These are phyloP conservation scores for Cryptocephalus moraei DNA, from an alignment of 2,888 invertebrate genomes.

Conservation along the genomic window DNA sequence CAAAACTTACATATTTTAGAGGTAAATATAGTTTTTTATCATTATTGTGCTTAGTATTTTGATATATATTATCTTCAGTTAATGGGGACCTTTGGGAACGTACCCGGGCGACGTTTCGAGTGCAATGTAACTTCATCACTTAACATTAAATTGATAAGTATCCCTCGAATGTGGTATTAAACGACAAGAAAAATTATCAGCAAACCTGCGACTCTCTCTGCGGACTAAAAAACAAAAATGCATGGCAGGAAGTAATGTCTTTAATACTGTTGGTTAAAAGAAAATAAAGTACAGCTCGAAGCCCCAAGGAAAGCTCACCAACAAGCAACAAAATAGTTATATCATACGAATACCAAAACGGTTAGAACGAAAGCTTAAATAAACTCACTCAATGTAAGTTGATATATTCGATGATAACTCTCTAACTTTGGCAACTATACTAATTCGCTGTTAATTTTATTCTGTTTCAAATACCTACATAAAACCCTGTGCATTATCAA, in stretches of 20 bases:
- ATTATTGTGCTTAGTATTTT: conserved; percentile 21
- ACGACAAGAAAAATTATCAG: conserved; percentile 6
- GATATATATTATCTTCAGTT: conserved; percentile 9
- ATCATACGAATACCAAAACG: too few species aligned
- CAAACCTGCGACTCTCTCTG: neutral
- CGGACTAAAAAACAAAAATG: neutral
- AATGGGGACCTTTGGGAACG: neutral
- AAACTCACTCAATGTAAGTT: neutral
- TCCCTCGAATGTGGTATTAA: too few species aligned
- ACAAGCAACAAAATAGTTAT: too few species aligned
- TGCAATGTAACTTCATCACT: too few species aligned
- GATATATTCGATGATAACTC: conserved; percentile 15
- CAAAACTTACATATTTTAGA: conserved; percentile 5
- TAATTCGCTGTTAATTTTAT: conserved; percentile 30
- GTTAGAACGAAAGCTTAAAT: neutral
- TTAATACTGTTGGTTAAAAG: too few species aligned
- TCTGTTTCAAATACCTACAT: conserved; percentile 17
- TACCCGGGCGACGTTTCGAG: too few species aligned
- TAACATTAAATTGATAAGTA: too few species aligned
- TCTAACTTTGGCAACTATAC: conserved; percentile 22
- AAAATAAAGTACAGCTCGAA: too few species aligned
- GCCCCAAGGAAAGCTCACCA: too few species aligned
- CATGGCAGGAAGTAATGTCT: too few species aligned
- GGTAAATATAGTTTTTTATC: conserved; percentile 14
- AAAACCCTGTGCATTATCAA: conserved; percentile 32